Percentiles rank a stretch among this genome's conserved stretches.
Evolutionary conservation across 2,797 vertebrate species (phyloP).

Genomic region (Salarias fasciatus): DNA sequence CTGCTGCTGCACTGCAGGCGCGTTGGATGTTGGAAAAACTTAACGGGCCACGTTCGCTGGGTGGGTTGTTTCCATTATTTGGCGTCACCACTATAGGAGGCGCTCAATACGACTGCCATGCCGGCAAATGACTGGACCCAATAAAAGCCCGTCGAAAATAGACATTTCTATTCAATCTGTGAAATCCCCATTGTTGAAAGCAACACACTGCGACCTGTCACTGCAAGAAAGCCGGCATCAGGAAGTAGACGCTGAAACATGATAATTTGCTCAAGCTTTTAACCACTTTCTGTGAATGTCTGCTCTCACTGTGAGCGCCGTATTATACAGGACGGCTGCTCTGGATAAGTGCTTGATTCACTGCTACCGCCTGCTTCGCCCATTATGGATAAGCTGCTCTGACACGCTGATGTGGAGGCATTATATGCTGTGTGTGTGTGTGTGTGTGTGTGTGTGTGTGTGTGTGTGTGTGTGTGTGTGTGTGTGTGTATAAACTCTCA

Average conservation of each 20-base stretch:
- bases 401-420: slow-evolving; percentile 61
- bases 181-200: slow-evolving; percentile 35
- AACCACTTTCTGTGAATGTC: slow-evolving; percentile 59
- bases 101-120: slow-evolving; percentile 16
- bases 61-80: slow-evolving; percentile 21
- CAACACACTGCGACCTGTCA: slow-evolving; percentile 32
- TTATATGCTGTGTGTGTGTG: slow-evolving; percentile 13
- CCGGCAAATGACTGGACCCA: slow-evolving; percentile 16
- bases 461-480: slow-evolving; percentile 21
- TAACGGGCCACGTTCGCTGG: slow-evolving; percentile 8
- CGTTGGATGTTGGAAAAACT: slow-evolving; percentile 44
- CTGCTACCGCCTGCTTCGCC: slow-evolving; percentile 54
- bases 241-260: slow-evolving; percentile 42
- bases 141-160: slow-evolving; percentile 25
- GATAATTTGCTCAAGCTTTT: slow-evolving; percentile 69
- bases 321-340: slow-evolving; percentile 59
- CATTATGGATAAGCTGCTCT: slow-evolving; percentile 69
- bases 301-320: slow-evolving; percentile 54
- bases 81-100: slow-evolving; percentile 9
- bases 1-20: slow-evolving; percentile 42
- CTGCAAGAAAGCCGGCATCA: slow-evolving; percentile 34
- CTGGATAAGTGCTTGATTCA: slow-evolving; percentile 70
- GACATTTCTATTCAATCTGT: slow-evolving; percentile 33
- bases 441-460: slow-evolving; percentile 13
- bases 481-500: slow-evolving; percentile 39